Percentiles rank a stretch among this genome's conserved stretches.
phyloP scores from a whole-genome alignment of 2,113 vertebrate species.

The Prochilodus magdalenae region DNA sequence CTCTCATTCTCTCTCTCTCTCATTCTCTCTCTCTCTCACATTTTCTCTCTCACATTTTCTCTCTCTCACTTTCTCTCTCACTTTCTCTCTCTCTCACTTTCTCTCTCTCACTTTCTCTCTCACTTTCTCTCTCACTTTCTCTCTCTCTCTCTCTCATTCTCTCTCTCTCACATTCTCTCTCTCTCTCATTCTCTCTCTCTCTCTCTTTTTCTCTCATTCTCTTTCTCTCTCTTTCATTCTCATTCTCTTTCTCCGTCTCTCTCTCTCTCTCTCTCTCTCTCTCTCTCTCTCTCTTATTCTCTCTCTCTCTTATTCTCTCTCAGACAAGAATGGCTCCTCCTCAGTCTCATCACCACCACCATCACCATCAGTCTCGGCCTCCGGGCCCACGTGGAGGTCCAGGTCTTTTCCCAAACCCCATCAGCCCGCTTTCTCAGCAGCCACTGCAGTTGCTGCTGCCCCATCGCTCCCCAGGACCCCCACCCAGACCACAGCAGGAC shows the following conservation, averaged over 20 bases:
- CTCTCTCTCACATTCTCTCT: no score
- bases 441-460: slow-evolving; percentile 87
- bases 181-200: background rate
- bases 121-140: no score
- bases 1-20: no score
- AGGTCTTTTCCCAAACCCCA: slow-evolving; percentile 85
- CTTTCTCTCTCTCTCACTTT: no score
- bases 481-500: slow-evolving; percentile 84
- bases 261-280: background rate
- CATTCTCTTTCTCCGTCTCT: background rate
- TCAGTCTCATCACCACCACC: slow-evolving; percentile 64
- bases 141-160: no score
- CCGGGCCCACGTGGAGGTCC: slow-evolving; percentile 72
- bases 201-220: background rate
- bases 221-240: background rate
- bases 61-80: no score
- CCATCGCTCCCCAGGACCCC: slow-evolving; percentile 87
- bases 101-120: no score
- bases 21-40: no score
- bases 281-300: slow-evolving; percentile 42
- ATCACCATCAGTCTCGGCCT: slow-evolving; percentile 73
- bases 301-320: slow-evolving; percentile 67
- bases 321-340: slow-evolving; percentile 83
- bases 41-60: no score
- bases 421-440: slow-evolving; percentile 78